Base-by-base conservation (phyloP, 2,797 vertebrate species). In the Sebastes steindachneri region DNA sequence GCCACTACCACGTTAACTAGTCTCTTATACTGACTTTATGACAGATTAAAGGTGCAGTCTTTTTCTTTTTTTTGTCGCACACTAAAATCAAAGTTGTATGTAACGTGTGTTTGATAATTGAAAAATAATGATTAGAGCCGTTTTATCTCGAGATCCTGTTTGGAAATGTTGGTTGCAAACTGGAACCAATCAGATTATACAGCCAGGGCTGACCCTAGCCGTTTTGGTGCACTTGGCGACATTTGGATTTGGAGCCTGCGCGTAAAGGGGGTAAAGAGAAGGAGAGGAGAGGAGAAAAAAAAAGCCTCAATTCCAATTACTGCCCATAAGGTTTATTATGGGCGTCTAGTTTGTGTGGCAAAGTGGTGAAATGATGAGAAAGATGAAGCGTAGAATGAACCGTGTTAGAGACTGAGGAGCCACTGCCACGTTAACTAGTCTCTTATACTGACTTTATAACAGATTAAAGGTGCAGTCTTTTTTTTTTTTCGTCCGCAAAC, bases 291-390 rank as follows among this genome's bases (percentile, higher is more conserved):
- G 91, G 23, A 33, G 72, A 74, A 77, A 55, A 63, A 72, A 72
- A 80, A 74, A 53, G 31, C 59, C 76, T 82, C 79, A 73, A 71
- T 72, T 79, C 78, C 77, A 91, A 85, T 91, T 86, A 89, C 77
- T 35, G 33, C 33, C 33, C 33, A 11, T 35, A 35, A 35, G 4
- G 33, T 35, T 35, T 35, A 35, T 35, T 35, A 35, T 35, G 33
- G 33, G 33, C 10, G 4, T 35, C 33, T 35, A 35, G 10, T 35
- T 35, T 35, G 33, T 35, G 33, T 35, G 33, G 33, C 33, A 35
- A 35, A 57, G 63, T 58, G 70, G 73, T 21, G 57, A 63, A 29
- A 59, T 65, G 51, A 25, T 59, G 79, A 54, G 23, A 55, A 21
- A 76, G 65, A 66, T 21, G 57, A 54, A 29, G 41, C 35, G 10